Conservation (phyloP, 2,888 invertebrate genomes). For the Thera obeliscata region DNA sequence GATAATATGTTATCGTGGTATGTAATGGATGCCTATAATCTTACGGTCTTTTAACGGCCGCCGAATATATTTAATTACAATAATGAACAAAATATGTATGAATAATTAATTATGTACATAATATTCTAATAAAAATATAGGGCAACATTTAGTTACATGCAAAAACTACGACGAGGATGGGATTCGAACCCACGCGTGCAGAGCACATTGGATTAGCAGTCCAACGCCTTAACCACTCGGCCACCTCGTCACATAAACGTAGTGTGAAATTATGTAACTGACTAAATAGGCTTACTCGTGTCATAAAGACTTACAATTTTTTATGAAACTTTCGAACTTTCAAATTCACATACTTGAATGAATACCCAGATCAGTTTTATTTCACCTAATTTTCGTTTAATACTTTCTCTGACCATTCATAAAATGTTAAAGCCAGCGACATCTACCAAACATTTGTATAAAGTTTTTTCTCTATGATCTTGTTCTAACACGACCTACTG, state of each 20-base stretch:
- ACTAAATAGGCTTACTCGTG: conserved; percentile 11
- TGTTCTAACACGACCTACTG: too few relatives aligned
- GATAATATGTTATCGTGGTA: too few relatives aligned
- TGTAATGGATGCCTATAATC: too few relatives aligned
- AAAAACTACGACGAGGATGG: conserved; percentile 88
- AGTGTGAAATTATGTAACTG: conserved; percentile 50
- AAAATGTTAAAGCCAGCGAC: conserved; percentile 1
- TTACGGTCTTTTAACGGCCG: too few relatives aligned
- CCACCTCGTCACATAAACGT: conserved; percentile 87
- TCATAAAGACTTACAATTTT: too few relatives aligned
- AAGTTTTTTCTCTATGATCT: too few relatives aligned
- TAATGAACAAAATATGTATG: conserved; percentile 1
- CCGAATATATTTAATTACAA: too few relatives aligned
- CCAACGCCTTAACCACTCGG: conserved; percentile 94
- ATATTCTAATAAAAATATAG: neutral
- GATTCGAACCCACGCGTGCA: conserved; percentile 94
- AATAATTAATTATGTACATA: neutral
- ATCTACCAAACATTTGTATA: conserved; percentile 8
- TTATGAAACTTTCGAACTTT: neutral
- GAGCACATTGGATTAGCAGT: conserved; percentile 94
- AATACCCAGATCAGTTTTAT: neutral
- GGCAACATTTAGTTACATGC: neutral
- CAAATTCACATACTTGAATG: too few relatives aligned
- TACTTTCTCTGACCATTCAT: neutral
- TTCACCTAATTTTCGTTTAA: neutral